These are phyloP conservation scores for Cairina moschata DNA, from an alignment of 2,113 vertebrate genomes.

Conservation along the genomic window DNA sequence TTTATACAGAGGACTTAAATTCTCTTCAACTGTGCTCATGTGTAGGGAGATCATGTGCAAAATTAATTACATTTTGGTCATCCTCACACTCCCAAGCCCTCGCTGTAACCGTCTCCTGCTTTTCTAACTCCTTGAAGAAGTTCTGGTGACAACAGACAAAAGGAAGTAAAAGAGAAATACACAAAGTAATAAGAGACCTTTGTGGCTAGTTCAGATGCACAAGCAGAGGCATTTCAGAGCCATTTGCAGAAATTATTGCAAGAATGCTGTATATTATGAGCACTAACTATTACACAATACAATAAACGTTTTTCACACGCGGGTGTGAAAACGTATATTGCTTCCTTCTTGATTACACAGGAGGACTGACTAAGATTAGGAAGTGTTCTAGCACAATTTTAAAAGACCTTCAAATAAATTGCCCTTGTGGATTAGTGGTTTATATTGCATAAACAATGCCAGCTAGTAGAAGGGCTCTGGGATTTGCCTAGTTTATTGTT, in stretches of 20 bases:
- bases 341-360: background rate
- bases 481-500: background rate
- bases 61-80: background rate
- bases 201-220: background rate
- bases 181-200: background rate
- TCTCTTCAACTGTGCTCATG: fast-evolving
- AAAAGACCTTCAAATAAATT: background rate
- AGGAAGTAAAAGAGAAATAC: background rate
- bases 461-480: background rate
- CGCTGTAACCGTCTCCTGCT: background rate
- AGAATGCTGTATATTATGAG: background rate
- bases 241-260: background rate
- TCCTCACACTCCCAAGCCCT: background rate
- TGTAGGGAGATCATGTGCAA: background rate
- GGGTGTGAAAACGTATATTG: background rate
- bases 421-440: background rate
- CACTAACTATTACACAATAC: background rate
- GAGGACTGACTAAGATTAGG: background rate
- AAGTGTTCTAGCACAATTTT: constrained; percentile 14
- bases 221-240: background rate
- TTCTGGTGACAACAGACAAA: background rate
- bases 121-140: background rate
- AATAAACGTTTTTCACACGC: background rate
- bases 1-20: background rate
- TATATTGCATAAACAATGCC: background rate